These are phyloP conservation scores for Clepsis dumicolana DNA, from an alignment of 2,888 invertebrate species.

Conservation along the genomic window DNA sequence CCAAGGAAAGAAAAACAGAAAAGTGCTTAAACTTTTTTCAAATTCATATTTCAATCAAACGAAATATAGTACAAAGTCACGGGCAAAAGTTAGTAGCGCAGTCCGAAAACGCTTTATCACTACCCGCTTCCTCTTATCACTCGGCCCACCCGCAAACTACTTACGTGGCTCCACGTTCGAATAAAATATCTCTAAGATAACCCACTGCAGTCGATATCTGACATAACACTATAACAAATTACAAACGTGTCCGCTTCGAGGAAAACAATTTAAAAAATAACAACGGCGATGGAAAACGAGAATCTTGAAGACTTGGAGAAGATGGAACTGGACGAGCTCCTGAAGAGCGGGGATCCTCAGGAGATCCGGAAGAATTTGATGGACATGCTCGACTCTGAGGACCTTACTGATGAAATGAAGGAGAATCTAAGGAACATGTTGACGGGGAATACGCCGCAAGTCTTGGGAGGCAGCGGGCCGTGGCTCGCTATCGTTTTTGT, in stretches of 20 bases:
- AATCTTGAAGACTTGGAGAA: conserved; percentile 42
- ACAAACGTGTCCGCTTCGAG: neutral
- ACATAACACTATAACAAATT: conserved; percentile 6
- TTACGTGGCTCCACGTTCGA: conserved; percentile 64
- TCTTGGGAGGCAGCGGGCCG: conserved; percentile 65
- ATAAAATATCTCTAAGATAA: conserved; percentile 19
- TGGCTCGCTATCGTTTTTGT: conserved; percentile 66
- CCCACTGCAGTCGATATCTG: conserved; percentile 29
- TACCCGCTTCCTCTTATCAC: conserved; percentile 45
- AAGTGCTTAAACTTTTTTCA: too few species aligned
- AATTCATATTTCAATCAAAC: too few species aligned
- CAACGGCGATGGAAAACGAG: conserved; percentile 51
- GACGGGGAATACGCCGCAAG: conserved; percentile 72
- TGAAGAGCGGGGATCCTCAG: conserved; percentile 68
- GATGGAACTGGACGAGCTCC: conserved; percentile 61
- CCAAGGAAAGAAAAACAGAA: too few species aligned
- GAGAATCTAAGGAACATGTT: conserved; percentile 85
- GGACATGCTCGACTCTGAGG: conserved; percentile 85
- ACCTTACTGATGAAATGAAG: conserved; percentile 87
- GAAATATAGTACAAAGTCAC: too few species aligned
- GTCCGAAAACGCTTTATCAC: too few species aligned
- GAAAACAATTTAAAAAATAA: too few species aligned
- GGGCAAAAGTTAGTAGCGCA: too few species aligned
- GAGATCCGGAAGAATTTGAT: conserved; percentile 81
- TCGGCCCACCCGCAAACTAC: conserved; percentile 46